These are phyloP conservation scores for Strix uralensis DNA, from an alignment of 2,113 vertebrate species.

Conservation along the genomic window DNA sequence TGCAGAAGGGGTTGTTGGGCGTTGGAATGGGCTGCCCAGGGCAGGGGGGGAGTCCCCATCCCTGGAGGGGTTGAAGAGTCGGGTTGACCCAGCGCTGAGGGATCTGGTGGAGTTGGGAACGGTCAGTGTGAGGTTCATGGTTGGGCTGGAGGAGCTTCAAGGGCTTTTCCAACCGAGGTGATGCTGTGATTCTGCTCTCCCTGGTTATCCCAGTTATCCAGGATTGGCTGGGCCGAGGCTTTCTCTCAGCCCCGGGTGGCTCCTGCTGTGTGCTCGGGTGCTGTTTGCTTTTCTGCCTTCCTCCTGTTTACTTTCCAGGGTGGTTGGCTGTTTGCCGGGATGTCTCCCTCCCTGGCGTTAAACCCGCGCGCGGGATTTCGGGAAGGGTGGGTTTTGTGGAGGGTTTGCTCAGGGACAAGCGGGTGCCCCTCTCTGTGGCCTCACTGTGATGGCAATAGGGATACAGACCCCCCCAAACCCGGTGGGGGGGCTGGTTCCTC, in stretches of 20 bases:
- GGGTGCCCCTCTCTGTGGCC: background rate
- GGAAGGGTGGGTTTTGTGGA: background rate
- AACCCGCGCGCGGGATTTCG: accelerated
- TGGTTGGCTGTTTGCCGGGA: accelerated
- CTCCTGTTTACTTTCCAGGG: background rate
- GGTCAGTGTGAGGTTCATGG: too few relatives aligned
- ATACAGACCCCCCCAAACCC: background rate
- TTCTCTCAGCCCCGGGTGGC: too few relatives aligned
- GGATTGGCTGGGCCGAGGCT: background rate
- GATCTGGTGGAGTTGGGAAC: too few relatives aligned
- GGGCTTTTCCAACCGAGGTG: too few relatives aligned
- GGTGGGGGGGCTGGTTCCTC: background rate
- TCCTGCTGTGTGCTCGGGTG: accelerated
- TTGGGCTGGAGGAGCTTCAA: too few relatives aligned
- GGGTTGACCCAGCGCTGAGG: too few relatives aligned
- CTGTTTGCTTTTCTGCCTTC: background rate
- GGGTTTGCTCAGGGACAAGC: background rate
- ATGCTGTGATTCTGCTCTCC: background rate
- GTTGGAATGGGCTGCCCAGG: too few relatives aligned
- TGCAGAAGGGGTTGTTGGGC: too few relatives aligned
- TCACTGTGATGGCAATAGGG: background rate
- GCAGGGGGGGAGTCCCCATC: too few relatives aligned
- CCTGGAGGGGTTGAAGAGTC: too few relatives aligned
- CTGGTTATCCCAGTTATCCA: too few relatives aligned
- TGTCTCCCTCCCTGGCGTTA: background rate